Evolutionary conservation across 2,888 invertebrate species (phyloP).

Genomic region (Cabera pusaria): DNA sequence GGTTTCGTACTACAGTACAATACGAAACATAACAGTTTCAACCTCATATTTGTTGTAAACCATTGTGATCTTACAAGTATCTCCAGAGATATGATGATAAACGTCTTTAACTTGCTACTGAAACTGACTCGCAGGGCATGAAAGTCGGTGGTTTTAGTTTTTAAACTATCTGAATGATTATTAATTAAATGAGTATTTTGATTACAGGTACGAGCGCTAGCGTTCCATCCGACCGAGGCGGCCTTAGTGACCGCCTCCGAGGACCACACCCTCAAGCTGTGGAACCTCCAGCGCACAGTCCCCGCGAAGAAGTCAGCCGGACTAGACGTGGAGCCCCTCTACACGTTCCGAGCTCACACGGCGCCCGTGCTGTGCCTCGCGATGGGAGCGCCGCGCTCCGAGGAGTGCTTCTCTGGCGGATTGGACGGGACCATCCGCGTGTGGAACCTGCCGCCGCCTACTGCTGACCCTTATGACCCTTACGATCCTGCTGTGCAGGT

Average conservation of each 20-base stretch:
- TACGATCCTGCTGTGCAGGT: constrained; percentile 96
- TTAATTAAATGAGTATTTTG: too few relatives aligned
- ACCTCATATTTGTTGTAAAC: too few relatives aligned
- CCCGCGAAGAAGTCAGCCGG: constrained; percentile 98
- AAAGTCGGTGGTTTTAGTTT: too few relatives aligned
- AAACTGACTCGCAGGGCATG: too few relatives aligned
- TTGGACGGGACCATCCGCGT: constrained; percentile 97
- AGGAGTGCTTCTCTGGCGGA: constrained; percentile 97
- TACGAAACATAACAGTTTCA: too few relatives aligned
- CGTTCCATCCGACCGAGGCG: constrained; percentile 97
- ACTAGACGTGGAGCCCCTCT: constrained; percentile 98
- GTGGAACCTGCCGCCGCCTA: constrained; percentile 97
- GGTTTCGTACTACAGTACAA: too few relatives aligned
- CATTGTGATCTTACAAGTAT: too few relatives aligned
- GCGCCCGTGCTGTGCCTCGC: constrained; percentile 97
- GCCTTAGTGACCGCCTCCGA: constrained; percentile 99
- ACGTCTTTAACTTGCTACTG: too few relatives aligned
- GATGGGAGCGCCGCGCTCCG: constrained; percentile 96
- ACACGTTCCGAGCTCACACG: constrained; percentile 98
- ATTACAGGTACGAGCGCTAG: constrained; percentile 89
- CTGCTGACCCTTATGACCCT: constrained; percentile 98
- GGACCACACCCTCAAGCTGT: constrained; percentile 99
- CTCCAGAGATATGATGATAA: too few relatives aligned
- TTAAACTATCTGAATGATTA: too few relatives aligned
- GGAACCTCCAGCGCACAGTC: constrained; percentile 99